Evolutionary conservation across 2,888 invertebrate genomes (phyloP).

Genomic region (Pilophorus perplexus): DNA sequence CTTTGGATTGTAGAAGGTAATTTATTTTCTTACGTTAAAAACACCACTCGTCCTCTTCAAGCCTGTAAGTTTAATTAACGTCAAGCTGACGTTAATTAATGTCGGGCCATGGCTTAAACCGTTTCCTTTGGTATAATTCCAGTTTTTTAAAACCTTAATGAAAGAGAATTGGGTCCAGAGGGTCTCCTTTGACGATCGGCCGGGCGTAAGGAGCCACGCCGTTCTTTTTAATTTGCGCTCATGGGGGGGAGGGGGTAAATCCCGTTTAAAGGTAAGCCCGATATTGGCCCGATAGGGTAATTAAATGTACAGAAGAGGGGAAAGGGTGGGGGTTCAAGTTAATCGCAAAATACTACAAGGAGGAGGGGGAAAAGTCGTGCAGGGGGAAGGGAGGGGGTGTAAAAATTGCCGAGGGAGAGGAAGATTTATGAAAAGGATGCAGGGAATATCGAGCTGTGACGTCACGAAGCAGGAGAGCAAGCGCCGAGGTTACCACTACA

Average conservation of each 20-base stretch:
- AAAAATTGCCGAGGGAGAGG: neutral
- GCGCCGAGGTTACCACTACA: conserved; percentile 35
- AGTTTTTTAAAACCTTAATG: neutral
- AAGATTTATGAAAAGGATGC: conserved; percentile 38
- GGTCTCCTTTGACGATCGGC: conserved; percentile 8
- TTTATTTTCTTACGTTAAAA: too few species aligned
- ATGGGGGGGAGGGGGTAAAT: too few species aligned
- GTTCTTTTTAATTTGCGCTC: conserved; percentile 18
- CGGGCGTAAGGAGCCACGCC: neutral
- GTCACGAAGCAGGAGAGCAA: conserved; percentile 36
- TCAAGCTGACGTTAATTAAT: too few species aligned
- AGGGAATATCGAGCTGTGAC: conserved; percentile 40
- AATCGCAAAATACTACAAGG: conserved; percentile 20
- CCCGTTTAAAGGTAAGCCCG: conserved; percentile 17
- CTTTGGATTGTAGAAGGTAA: too few species aligned
- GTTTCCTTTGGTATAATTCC: too few species aligned
- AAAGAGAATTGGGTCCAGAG: conserved; percentile 14
- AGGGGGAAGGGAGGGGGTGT: conserved; percentile 9
- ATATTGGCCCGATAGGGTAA: conserved; percentile 29
- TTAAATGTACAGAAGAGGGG: conserved; percentile 5
- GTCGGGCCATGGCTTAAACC: too few species aligned
- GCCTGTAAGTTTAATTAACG: too few species aligned
- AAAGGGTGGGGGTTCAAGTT: neutral
- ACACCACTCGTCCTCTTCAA: too few species aligned
- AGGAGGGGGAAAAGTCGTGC: conserved; percentile 7